Conservation (phyloP, 2,797 vertebrate species). For the Epinephelus malabaricus region DNA sequence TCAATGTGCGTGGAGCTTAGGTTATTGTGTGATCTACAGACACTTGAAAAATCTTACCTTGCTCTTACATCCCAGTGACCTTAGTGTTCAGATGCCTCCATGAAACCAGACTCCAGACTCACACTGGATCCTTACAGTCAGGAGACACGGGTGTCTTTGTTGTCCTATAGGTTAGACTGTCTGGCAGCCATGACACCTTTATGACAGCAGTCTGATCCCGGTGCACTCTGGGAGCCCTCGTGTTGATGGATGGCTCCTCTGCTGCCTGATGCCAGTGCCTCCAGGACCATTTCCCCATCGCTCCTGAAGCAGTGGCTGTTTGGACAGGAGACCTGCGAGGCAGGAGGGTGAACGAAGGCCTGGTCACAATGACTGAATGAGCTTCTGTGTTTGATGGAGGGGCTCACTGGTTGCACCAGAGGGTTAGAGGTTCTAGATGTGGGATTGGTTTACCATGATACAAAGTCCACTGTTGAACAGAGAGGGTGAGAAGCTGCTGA, state of each 20-base stretch:
- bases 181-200: conserved; percentile 72
- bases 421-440: conserved; percentile 31
- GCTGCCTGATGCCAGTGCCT: conserved; percentile 54
- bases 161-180: conserved; percentile 46
- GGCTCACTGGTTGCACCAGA: conserved; percentile 20
- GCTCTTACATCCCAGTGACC: conserved; percentile 19
- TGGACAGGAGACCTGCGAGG: conserved; percentile 52
- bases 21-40: neutral
- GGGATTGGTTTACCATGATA: conserved; percentile 59
- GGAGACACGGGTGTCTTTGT: conserved; percentile 67
- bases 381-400: conserved; percentile 55
- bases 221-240: conserved; percentile 55
- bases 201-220: conserved; percentile 68
- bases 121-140: conserved; percentile 13
- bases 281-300: conserved; percentile 40
- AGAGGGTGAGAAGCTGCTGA: conserved; percentile 36
- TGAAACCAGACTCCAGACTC: conserved; percentile 40
- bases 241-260: conserved; percentile 75
- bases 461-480: conserved; percentile 56
- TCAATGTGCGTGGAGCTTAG: neutral
- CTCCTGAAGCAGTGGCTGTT: conserved; percentile 44
- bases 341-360: conserved; percentile 32
- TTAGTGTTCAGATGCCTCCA: conserved; percentile 39
- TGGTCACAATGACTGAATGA: conserved; percentile 57
- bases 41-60: neutral